Evolutionary conservation across 2,888 invertebrate genomes (phyloP).

Genomic region (Hedya salicella): DNA sequence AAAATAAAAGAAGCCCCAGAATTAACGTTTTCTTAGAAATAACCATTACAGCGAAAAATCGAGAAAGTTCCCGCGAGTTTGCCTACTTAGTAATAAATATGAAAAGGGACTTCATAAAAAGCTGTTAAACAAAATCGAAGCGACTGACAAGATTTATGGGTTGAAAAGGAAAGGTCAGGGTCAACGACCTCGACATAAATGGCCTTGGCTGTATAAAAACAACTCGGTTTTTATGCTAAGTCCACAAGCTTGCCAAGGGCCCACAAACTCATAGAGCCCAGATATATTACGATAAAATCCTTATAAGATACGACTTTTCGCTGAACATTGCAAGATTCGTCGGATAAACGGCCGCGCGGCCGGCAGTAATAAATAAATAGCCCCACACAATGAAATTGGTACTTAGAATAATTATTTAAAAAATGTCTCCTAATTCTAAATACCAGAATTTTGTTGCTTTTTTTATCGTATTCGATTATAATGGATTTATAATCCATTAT

Average conservation of each 20-base stretch:
- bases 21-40: conserved; percentile 1
- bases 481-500: too few species aligned
- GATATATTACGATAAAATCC: too few species aligned
- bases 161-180: neutral
- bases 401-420: too few species aligned
- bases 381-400: too few species aligned
- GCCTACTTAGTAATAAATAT: conserved; percentile 28
- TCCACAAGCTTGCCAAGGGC: too few species aligned
- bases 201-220: neutral
- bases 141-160: conserved; percentile 23
- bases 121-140: conserved; percentile 33
- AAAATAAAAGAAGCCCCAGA: too few species aligned
- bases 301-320: neutral
- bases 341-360: conserved; percentile 29
- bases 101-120: conserved; percentile 23
- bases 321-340: neutral
- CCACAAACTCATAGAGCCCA: too few species aligned
- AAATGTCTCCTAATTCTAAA: too few species aligned
- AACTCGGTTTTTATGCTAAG: neutral
- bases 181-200: conserved; percentile 25
- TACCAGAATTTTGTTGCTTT: too few species aligned
- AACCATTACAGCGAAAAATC: conserved; percentile 7
- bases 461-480: too few species aligned
- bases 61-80: conserved; percentile 17
- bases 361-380: conserved; percentile 41